These are phyloP conservation scores for Temnothorax unifasciatus DNA, from an alignment of 2,888 invertebrate species.

Conservation along the genomic window DNA sequence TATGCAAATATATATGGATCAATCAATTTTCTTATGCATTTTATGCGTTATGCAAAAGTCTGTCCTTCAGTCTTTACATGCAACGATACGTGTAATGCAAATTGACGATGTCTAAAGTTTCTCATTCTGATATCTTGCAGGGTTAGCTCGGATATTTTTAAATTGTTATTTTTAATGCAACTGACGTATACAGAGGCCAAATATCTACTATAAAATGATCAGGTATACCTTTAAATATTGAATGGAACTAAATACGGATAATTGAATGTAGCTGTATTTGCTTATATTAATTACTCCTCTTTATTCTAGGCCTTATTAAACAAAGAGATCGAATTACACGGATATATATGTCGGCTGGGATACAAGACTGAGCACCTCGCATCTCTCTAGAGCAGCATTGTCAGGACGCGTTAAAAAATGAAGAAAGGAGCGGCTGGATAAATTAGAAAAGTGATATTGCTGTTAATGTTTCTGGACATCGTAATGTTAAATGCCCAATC, in stretches of 20 bases:
- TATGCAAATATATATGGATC: too few species aligned
- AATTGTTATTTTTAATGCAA: constrained; percentile 64
- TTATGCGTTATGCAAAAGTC: too few species aligned
- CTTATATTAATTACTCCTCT: constrained; percentile 52
- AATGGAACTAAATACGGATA: not conserved
- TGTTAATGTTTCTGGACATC: constrained; percentile 77
- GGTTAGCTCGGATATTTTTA: constrained; percentile 45
- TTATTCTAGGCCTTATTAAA: constrained; percentile 71
- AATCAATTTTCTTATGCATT: too few species aligned
- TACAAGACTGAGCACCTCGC: constrained; percentile 83
- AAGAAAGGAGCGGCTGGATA: constrained; percentile 48
- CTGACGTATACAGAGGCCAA: constrained; percentile 58
- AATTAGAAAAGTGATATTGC: constrained; percentile 65
- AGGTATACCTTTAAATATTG: constrained; percentile 61
- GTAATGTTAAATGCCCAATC: constrained; percentile 74
- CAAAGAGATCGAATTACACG: constrained; percentile 66
- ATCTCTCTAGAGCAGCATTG: constrained; percentile 74
- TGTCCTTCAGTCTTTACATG: too few species aligned
- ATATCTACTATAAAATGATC: constrained; percentile 58
- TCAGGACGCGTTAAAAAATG: constrained; percentile 53
- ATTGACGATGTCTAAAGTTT: not conserved
- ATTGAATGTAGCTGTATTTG: constrained; percentile 48
- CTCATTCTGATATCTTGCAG: constrained; percentile 48
- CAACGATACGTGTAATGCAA: not conserved
- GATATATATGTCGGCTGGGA: constrained; percentile 74